Evolutionary conservation across 92 coral and sea anemone species (phyloP).

Genomic region (Montipora capitata): DNA sequence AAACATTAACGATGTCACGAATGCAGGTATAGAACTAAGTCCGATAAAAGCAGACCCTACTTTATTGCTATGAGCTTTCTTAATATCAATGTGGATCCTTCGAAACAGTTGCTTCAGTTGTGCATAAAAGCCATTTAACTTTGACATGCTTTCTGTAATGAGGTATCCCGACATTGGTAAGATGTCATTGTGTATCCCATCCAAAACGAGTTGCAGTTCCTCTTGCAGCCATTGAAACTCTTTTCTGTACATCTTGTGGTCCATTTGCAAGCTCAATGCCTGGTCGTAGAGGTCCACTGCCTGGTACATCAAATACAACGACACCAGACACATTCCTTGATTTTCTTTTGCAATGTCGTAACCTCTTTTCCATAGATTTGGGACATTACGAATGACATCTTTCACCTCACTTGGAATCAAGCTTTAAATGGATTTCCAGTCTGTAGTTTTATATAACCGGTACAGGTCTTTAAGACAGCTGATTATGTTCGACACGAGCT

Average conservation of each 20-base stretch:
- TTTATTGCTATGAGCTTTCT: not conserved
- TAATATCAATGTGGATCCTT: not conserved
- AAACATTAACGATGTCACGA: not conserved
- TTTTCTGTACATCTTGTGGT: not conserved
- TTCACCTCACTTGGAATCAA: conserved; percentile 5
- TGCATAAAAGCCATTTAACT: not conserved
- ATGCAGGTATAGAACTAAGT: not conserved
- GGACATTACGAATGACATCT: not conserved
- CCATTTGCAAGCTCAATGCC: not conserved
- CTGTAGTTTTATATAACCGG: not conserved
- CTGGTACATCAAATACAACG: not conserved
- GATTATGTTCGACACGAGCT: not conserved
- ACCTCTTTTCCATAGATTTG: not conserved
- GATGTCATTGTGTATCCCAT: not conserved
- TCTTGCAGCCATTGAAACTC: conserved; percentile 9
- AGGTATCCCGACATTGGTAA: conserved; percentile 1
- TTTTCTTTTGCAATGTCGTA: not conserved
- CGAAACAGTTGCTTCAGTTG: not conserved
- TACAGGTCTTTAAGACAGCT: conserved; percentile 1
- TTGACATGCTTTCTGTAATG: not conserved
- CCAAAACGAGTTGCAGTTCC: not conserved
- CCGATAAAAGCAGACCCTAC: not conserved
- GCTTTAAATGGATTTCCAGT: not conserved
- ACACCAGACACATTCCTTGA: not conserved
- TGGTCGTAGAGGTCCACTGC: not conserved